Evolutionary conservation across 2,113 vertebrate species (phyloP).

Genomic region (Pionites leucogaster): DNA sequence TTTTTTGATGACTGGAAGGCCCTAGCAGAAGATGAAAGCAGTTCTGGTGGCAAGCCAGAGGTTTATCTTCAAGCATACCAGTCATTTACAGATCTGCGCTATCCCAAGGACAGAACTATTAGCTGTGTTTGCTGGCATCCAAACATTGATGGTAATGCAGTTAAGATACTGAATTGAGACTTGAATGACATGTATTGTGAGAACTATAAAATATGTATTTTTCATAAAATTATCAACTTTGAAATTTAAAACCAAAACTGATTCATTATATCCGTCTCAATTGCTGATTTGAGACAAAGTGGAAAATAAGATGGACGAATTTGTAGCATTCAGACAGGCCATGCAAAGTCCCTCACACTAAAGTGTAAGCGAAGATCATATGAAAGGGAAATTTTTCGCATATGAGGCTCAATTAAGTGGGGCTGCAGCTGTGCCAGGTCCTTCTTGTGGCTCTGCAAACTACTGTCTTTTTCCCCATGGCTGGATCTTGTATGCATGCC

Average conservation of each 20-base stretch:
- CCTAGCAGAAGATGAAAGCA: constrained; percentile 74
- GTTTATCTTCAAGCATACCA: constrained; percentile 81
- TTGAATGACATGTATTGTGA: not conserved
- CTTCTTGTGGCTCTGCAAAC: not conserved
- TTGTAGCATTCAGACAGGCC: not conserved
- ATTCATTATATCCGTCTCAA: not conserved
- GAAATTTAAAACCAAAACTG: not conserved
- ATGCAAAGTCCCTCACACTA: not conserved
- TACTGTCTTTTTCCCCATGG: not conserved
- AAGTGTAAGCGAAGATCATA: not conserved
- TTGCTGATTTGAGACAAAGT: not conserved
- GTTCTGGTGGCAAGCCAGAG: constrained; percentile 73
- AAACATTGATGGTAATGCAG: constrained; percentile 80
- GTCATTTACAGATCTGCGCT: constrained; percentile 81
- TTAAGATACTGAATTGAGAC: not conserved
- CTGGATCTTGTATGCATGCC: not conserved
- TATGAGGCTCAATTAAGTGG: not conserved
- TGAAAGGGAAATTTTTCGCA: not conserved
- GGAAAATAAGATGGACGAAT: not conserved
- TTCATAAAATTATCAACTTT: not conserved
- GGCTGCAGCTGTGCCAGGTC: not conserved
- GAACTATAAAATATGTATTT: not conserved
- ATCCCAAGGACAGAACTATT: constrained; percentile 81
- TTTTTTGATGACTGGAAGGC: constrained; percentile 85
- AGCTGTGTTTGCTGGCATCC: constrained; percentile 90